Base-by-base conservation (phyloP, 2,888 invertebrate species). In the Campoplex capitator region DNA sequence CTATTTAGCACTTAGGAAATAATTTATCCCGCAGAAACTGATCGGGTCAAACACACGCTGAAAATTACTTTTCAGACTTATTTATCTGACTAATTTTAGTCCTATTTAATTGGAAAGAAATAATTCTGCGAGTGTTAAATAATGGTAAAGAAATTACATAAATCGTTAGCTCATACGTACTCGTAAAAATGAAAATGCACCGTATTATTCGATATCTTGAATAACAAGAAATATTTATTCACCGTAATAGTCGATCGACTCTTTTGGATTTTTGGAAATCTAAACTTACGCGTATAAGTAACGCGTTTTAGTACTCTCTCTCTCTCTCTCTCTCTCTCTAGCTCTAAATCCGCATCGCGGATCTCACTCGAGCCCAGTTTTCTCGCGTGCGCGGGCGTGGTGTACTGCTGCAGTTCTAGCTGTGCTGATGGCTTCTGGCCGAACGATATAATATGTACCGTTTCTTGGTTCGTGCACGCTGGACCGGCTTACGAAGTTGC, bases 361-460 rank as follows among this genome's bases (percentile, higher is more conserved):
- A 23, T 23, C 23, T 23, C 11, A 6, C 6, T 81, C 81, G 58
- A 81, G 85, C 71, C 70, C 73, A 71, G 80, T 83, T 62, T 91
- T 91, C 90, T 92, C 91, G 92, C 92, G 92, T 92, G 92, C 92
- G 93, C 92, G 92, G 93, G 93, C 93, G 93, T 93, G 93, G 93
- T 92, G 92, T 92, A 89, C 88, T 51, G 68, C 48, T 68, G 67
- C 77, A 58, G 58, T 74, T 78, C 62, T 23, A 23, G 81, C 32
- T 51, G 81, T 65, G 81, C 71, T 82, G 85, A 74, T 85, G 74
- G 76, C 83, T 80, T 83, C 78, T 84, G 78, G 74, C 73, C 74
- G 73, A 67, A 18, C 54, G 81, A 73, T 73, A 71, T 68, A 77
- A 48, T 70, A 80, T 80, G 80, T 83, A 78, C 67, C 76, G 84